Conservation (phyloP, 2,113 vertebrate genomes). For the Columbina picui region DNA sequence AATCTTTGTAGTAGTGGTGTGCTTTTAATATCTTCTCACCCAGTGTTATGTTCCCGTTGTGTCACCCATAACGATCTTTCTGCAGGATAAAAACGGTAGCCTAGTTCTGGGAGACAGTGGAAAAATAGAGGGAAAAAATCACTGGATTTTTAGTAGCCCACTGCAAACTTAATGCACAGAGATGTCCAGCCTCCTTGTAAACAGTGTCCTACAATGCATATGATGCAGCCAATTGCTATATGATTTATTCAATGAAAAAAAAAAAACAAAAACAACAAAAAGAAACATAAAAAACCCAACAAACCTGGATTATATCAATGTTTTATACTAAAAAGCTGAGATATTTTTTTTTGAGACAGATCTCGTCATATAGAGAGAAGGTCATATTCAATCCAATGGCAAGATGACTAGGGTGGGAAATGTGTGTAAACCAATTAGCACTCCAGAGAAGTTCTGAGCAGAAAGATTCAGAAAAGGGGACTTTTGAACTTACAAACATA, state of each 20-base stretch:
- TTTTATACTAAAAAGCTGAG: neutral
- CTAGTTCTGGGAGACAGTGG: neutral
- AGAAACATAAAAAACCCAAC: too few species aligned
- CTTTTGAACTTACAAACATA: neutral
- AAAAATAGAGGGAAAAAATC: neutral
- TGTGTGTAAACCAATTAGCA: accelerated
- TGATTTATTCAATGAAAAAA: neutral
- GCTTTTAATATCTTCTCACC: neutral
- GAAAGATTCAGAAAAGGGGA: neutral
- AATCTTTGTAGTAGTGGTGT: neutral
- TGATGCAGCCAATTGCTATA: neutral
- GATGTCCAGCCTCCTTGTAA: neutral
- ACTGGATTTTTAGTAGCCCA: neutral
- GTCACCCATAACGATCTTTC: neutral
- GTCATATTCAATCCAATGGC: neutral
- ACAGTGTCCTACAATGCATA: neutral
- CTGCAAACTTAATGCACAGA: neutral
- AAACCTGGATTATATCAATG: neutral
- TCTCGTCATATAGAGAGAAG: neutral
- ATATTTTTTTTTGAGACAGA: neutral
- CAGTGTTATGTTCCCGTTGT: neutral
- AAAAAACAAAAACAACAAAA: too few species aligned
- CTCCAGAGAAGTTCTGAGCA: neutral
- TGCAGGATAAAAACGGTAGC: neutral
- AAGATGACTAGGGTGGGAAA: neutral